phyloP scores from a whole-genome alignment of 2,888 invertebrate genomes.

The Villa cingulata region DNA sequence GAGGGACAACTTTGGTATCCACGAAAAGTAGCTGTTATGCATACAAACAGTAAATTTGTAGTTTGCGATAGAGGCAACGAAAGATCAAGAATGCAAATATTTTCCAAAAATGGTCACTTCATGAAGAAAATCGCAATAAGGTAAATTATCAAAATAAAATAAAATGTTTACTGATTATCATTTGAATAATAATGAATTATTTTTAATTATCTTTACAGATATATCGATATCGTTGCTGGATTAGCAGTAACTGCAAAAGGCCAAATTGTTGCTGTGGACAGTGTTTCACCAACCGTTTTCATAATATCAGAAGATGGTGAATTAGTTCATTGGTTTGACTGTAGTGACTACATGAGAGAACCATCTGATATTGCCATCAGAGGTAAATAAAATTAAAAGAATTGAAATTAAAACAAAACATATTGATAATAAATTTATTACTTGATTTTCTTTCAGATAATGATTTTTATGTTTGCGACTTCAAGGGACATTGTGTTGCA shows the following conservation, averaged over 20 bases:
- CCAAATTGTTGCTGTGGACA: constrained; percentile 92
- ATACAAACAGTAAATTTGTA: constrained; percentile 79
- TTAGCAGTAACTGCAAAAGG: constrained; percentile 85
- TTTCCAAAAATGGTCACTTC: constrained; percentile 90
- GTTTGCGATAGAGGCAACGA: constrained; percentile 96
- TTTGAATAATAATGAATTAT: not conserved
- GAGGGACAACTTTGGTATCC: constrained; percentile 97
- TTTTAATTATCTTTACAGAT: constrained; percentile 37
- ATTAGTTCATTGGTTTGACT: constrained; percentile 91
- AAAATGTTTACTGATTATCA: not conserved
- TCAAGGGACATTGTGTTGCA: constrained; percentile 95
- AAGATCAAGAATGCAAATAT: constrained; percentile 93
- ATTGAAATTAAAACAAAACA: not conserved
- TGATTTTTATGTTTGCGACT: constrained; percentile 93
- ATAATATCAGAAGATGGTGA: constrained; percentile 86
- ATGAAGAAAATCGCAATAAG: constrained; percentile 83
- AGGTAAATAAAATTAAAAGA: constrained; percentile 41
- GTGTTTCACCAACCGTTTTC: constrained; percentile 93
- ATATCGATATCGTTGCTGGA: constrained; percentile 86
- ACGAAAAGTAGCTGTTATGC: constrained; percentile 85
- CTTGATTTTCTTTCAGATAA: constrained; percentile 47
- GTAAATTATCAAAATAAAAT: constrained; percentile 15
- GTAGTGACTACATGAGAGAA: constrained; percentile 94
- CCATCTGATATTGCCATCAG: constrained; percentile 94
- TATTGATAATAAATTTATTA: not conserved